Evolutionary conservation across 2,888 invertebrate genomes (phyloP), one percentile per base, ranked within the genome.

Genomic region (Entomobrya proxima): DNA sequence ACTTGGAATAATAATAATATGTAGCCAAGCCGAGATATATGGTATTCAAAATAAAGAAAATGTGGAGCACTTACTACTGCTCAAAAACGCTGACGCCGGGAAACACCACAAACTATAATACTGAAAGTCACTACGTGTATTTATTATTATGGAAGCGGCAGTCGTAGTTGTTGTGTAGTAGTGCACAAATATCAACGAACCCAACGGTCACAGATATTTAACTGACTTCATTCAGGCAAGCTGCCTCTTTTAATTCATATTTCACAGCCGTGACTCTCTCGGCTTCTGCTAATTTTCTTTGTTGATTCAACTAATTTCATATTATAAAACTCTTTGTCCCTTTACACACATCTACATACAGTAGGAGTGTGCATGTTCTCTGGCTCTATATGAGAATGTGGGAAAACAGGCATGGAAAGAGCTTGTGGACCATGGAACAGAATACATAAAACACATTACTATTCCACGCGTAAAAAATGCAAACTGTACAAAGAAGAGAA

Each of bases 171-270:
- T 30, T 30, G 7, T 27, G 7, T 61, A 3, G 11, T 30, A 13
- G n/a, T 24, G 24, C 24, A 69, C 24, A 61, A 44, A 61, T 18
- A 55, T n/a, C 5, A 27, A 37, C 55, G 52, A 7, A 32, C 69
- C 27, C 47, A 52, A 55, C 58, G 44, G 77, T 77, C 77, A 77
- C 64, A 77, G 77, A 40, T 61, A 77, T 61, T 77, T 77, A 58
- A 77, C 77, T 76, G 55, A 58, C 40, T 69, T 44, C 44, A 69
- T 69, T 69, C 69, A 69, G 24, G 27, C 69, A 44, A 69, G 40
- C 44, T 69, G 69, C 69, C 69, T 44, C 44, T 69, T 67, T 44
- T 40, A 69, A 69, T 69, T 69, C 69, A 69, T 69, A 69, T 69
- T 69, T 69, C 69, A 69, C 69, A 69, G 69, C 27, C 69, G 69